These are phyloP conservation scores for Mellilla xanthometata DNA, from an alignment of 2,888 invertebrate genomes.

Conservation along the genomic window DNA sequence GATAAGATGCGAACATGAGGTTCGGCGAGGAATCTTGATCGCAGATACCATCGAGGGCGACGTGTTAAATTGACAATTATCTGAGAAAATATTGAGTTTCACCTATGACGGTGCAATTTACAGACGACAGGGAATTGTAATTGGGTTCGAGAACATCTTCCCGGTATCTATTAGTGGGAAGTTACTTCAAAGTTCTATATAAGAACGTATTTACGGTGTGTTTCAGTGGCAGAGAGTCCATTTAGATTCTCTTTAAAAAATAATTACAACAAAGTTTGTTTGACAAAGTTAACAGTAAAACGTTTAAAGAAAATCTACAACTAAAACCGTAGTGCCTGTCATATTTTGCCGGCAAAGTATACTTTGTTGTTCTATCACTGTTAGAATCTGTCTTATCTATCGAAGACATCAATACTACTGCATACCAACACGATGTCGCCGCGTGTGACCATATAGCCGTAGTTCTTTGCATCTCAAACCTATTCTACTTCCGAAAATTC, in stretches of 20 bases:
- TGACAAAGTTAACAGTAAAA: too few relatives aligned
- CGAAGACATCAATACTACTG: slow-evolving; percentile 59
- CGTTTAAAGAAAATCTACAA: too few relatives aligned
- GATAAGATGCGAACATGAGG: slow-evolving; percentile 40
- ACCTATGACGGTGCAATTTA: slow-evolving; percentile 3
- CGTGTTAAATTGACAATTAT: slow-evolving; percentile 21
- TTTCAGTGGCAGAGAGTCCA: too few relatives aligned
- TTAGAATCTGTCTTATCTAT: slow-evolving; percentile 64
- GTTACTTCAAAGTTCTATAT: too few relatives aligned
- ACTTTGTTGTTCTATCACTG: slow-evolving; percentile 34
- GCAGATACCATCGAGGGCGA: slow-evolving; percentile 16
- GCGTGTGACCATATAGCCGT: slow-evolving; percentile 46
- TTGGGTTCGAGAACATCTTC: too few relatives aligned
- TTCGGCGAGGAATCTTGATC: slow-evolving; percentile 26
- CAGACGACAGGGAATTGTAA: neutral
- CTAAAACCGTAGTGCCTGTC: slow-evolving; percentile 9
- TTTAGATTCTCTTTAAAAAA: too few relatives aligned
- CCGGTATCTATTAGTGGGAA: too few relatives aligned
- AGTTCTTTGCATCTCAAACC: slow-evolving; percentile 57
- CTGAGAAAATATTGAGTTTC: slow-evolving; percentile 9
- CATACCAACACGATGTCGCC: slow-evolving; percentile 58
- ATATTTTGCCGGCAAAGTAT: slow-evolving; percentile 25
- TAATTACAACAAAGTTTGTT: too few relatives aligned
- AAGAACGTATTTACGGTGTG: too few relatives aligned
- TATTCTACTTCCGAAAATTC: slow-evolving; percentile 22